A percentile compares a stretch with the other conserved stretches of the same genome.
phyloP scores from a whole-genome alignment of 92 coral and sea anemone species.

The Chrysogorgia sp. region DNA sequence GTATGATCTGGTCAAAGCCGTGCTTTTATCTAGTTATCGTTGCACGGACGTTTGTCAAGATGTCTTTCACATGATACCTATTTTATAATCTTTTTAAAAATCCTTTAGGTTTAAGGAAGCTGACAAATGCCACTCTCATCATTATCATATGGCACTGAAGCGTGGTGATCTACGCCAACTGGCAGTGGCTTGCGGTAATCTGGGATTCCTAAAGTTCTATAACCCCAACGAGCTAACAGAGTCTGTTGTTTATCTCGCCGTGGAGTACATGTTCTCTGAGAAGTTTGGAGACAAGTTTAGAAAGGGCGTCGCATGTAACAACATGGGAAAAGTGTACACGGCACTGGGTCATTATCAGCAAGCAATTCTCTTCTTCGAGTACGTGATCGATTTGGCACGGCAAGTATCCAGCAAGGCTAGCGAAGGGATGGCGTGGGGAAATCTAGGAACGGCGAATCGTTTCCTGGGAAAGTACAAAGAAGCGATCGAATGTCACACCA shows the following conservation, averaged over 20 bases:
- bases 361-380: slow-evolving; percentile 46
- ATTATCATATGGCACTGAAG: slow-evolving; percentile 49
- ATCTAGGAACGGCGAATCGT: slow-evolving; percentile 65
- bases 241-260: slow-evolving; percentile 60
- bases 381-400: slow-evolving; percentile 50
- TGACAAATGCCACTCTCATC: slow-evolving; percentile 46
- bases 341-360: slow-evolving; percentile 48
- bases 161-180: slow-evolving; percentile 65
- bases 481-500: slow-evolving; percentile 57
- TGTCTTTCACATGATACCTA: too few relatives aligned
- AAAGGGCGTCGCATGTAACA: slow-evolving; percentile 66
- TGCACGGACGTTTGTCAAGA: too few relatives aligned
- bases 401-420: slow-evolving; percentile 59
- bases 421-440: slow-evolving; percentile 77
- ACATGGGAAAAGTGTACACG: slow-evolving; percentile 68
- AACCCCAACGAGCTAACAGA: slow-evolving; percentile 56
- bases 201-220: slow-evolving; percentile 68
- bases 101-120: slow-evolving; percentile 57
- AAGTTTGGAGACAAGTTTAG: slow-evolving; percentile 63
- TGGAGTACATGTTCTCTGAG: slow-evolving; percentile 55
- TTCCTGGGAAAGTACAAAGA: slow-evolving; percentile 52
- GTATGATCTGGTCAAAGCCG: too few relatives aligned
- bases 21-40: too few relatives aligned
- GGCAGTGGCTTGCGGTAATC: slow-evolving; percentile 65
- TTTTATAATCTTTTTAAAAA: too few relatives aligned